Evolutionary conservation across 2,888 invertebrate genomes (phyloP), one percentile per base, ranked within the genome.

Genomic region (Sussaba pulchella): DNA sequence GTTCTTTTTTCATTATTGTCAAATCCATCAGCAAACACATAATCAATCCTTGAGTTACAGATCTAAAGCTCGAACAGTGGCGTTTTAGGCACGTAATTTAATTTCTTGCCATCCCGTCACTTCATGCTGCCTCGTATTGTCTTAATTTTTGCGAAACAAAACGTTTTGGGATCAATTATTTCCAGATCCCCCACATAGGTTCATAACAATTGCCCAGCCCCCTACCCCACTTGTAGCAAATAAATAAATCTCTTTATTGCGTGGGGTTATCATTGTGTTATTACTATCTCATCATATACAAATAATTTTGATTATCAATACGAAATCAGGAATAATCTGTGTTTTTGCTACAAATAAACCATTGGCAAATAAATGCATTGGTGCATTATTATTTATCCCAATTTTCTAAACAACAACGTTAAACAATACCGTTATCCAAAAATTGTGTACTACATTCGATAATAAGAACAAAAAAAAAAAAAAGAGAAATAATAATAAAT

Each of bases 161-260:
- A 78, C 84, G 82, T 87, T 89, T 89, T 85, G 90, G 91, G 91
- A 91, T 91, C 91, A 84, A 84, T 91, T 86, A 91, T 91, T 91
- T 89, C 88, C 85, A 87, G 91, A 92, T 91, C 91, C 91, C 89
- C 77, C 84, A 78, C 87, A 31, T 17, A 88, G 87, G 87, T 70
- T 83, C 82, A 81, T 82, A 43, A 52, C 54, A 67, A 64, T 73
- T 57, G 21, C 54, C 63, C 45, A 10, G 47, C 59, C 57, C 57
- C n/a, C 45, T 14, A 17, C 50, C 14, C 87, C 86, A 86, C 76
- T 85, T 84, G 81, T 81, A 84, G 67, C 66, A 72, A 84, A 76
- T 78, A 81, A 86, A 86, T 84, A 84, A 82, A 85, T 83, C 73
- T 76, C 43, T 79, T 71, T 84, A 85, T 82, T 87, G 82, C 82